phyloP scores from a whole-genome alignment of 2,113 vertebrate species.

The Melanostigma gelatinosum region DNA sequence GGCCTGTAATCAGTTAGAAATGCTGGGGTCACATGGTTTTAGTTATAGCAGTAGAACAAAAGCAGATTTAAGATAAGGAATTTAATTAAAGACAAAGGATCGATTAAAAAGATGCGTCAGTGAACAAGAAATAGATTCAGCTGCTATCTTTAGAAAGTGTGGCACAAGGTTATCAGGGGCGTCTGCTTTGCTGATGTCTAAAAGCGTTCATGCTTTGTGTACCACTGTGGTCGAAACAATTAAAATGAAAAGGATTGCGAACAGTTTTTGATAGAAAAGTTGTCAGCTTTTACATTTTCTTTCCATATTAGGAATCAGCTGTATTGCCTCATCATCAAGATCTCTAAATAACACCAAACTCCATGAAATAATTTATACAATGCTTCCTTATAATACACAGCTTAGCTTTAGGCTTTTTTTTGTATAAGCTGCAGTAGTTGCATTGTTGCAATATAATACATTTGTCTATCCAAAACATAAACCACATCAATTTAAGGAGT shows the following conservation, averaged over 20 bases:
- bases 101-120: conserved; percentile 16
- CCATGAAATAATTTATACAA: too few species aligned
- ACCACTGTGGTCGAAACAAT: background rate
- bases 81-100: conserved; percentile 29
- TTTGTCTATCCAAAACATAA: background rate
- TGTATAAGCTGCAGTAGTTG: background rate
- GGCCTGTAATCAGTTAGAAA: conserved; percentile 19
- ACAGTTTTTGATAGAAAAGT: background rate
- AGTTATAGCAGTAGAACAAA: conserved; percentile 16
- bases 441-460: background rate
- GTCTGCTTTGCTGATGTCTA: background rate
- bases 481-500: background rate
- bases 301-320: too few species aligned
- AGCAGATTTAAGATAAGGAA: conserved; percentile 25
- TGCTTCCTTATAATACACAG: too few species aligned
- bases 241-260: background rate
- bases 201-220: background rate
- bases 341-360: background rate
- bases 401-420: too few species aligned
- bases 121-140: conserved; percentile 19
- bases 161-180: conserved; percentile 10
- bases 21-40: conserved; percentile 19
- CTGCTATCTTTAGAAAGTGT: conserved; percentile 9
- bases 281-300: background rate
- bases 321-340: background rate